A percentile compares a stretch with the other conserved stretches of the same genome.
phyloP scores from a whole-genome alignment of 2,113 vertebrate genomes.

The Entelurus aequoreus region DNA sequence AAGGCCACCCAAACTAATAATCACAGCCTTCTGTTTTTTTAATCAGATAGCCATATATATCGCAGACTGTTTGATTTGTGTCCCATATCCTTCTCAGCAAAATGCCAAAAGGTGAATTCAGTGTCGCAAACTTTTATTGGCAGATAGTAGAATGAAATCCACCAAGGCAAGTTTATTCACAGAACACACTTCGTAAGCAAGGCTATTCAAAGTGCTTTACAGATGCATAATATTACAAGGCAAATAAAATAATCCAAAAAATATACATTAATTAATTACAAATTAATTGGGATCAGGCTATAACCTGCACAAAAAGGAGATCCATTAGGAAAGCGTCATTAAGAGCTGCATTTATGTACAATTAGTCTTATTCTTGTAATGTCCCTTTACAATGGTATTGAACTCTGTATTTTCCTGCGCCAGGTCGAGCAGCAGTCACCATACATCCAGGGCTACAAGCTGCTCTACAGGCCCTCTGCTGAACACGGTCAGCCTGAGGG shows the following conservation, averaged over 20 bases:
- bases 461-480: conserved; percentile 79
- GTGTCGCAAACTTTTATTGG: neutral
- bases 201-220: too few relatives aligned
- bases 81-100: neutral
- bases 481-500: conserved; percentile 72
- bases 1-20: neutral
- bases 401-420: neutral
- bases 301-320: neutral
- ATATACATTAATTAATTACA: too few relatives aligned
- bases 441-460: conserved; percentile 89
- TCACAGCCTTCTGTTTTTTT: neutral
- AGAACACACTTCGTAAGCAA: too few relatives aligned
- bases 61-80: neutral
- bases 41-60: neutral
- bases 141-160: neutral
- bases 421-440: conserved; percentile 91
- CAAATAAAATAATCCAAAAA: too few relatives aligned
- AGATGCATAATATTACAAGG: too few relatives aligned
- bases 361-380: neutral
- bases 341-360: too few relatives aligned
- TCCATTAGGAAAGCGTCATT: neutral
- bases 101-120: neutral
- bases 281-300: too few relatives aligned
- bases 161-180: neutral
- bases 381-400: neutral